Percentiles rank a stretch among this genome's conserved stretches.
Conservation (phyloP, 2,797 vertebrate genomes). For the Pseudochromis fuscus region DNA sequence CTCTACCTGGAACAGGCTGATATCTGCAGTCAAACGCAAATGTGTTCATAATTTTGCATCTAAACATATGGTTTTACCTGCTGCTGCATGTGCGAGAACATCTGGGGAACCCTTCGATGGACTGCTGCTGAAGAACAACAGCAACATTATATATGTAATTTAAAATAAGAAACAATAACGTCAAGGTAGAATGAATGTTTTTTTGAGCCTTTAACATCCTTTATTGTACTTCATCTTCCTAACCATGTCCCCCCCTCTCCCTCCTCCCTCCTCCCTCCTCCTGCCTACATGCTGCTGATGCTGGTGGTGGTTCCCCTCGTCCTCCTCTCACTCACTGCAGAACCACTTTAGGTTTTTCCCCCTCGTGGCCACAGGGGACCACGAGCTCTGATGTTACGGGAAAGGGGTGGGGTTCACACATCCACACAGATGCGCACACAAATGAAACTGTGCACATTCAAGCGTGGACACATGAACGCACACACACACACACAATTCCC, state of each 20-base stretch:
- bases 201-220: too few species aligned
- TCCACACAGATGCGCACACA: constrained; percentile 38
- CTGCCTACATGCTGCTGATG: not conserved
- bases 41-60: too few species aligned
- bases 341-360: constrained; percentile 45
- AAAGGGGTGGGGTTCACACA: constrained; percentile 23
- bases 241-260: not conserved
- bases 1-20: too few species aligned
- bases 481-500: constrained; percentile 45
- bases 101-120: too few species aligned
- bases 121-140: too few species aligned
- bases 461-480: constrained; percentile 22
- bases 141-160: too few species aligned
- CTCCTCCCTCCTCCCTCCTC: not conserved
- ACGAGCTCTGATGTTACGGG: constrained; percentile 33
- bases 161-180: too few species aligned
- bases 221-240: not conserved
- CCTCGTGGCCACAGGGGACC: constrained; percentile 43
- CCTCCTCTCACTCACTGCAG: constrained; percentile 28
- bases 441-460: constrained; percentile 18
- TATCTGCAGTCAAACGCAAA: too few species aligned
- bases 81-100: too few species aligned
- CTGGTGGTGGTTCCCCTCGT: constrained; percentile 42
- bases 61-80: too few species aligned
- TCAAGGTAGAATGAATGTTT: too few species aligned